Base-by-base conservation (phyloP, 1,140 invertebrate genomes). In the Brachionus angularis region DNA sequence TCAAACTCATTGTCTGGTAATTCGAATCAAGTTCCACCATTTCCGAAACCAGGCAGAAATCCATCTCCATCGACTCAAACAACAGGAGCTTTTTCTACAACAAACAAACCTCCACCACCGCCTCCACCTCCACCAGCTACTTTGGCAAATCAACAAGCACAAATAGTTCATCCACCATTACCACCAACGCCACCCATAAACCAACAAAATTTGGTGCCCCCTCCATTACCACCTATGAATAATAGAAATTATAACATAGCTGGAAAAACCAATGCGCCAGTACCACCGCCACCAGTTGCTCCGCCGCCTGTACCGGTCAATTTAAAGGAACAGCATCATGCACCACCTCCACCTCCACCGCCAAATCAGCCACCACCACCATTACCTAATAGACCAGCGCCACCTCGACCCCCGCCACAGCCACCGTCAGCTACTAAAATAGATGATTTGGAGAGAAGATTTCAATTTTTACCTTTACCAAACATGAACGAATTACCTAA, bases 351-450 rank as follows among this genome's bases (percentile, higher is more conserved):
- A 2, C 53, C 53, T 7, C 53, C 53, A n/a, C 53, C 53, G 33
- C 53, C 53, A 7, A 58, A 39, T 27, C 53, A 58, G 27, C 53
- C 53, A 23, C 53, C 53, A n/a, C 53, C 53, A 39, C 53, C 49
- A 29, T 29, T 34, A 10, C 53, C 53, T 2, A 58, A 36, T 33
- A 58, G 53, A 23, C 53, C 53, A 58, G 53, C 53, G n/a, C 53
- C 53, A 14, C 53, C 53, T 39, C 36, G 53, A 39, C 53, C 53
- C 23, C 53, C 53, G 14, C 53, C 53, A 23, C 53, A 58, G 27
- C 53, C 53, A 14, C 53, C 53, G 25, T 39, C 53, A 14, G 2
- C 4, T 23, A 58, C 36, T 14, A 14, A 18, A 1, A 23, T 39
- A 8, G 53, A 58, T 21, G 53, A 58, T 23, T 25, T 58, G 12